These are phyloP conservation scores for Alligator mississippiensis DNA, from an alignment of 2,113 vertebrate species.

Conservation along the genomic window DNA sequence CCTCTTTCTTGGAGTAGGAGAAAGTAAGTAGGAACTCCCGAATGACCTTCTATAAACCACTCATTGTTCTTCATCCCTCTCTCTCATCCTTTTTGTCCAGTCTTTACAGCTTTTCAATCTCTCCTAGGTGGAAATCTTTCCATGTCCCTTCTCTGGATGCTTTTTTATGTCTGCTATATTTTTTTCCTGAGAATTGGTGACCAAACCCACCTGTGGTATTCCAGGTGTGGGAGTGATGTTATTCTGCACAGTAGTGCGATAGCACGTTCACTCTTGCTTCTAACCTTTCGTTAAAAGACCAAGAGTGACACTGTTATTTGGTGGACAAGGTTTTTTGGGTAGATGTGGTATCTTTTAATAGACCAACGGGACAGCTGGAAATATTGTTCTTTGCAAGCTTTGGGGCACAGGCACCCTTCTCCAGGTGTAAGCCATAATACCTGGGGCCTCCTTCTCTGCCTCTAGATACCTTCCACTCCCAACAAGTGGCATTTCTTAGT, in stretches of 20 bases:
- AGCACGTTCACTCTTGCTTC: slow-evolving; percentile 37
- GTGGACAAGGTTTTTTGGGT: background rate
- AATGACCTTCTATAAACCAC: background rate
- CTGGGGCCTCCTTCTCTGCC: background rate
- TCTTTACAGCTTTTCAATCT: background rate
- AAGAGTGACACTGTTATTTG: slow-evolving; percentile 14
- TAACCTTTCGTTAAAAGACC: slow-evolving; percentile 26
- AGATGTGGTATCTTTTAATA: too few relatives aligned
- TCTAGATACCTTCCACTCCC: slow-evolving; percentile 50
- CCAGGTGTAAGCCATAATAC: too few relatives aligned
- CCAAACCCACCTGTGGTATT: background rate
- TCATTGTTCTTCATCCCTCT: slow-evolving; percentile 7
- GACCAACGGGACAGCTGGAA: too few relatives aligned
- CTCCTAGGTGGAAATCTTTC: background rate
- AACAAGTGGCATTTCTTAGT: slow-evolving; percentile 56
- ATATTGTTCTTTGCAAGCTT: too few relatives aligned
- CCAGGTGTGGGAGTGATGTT: background rate
- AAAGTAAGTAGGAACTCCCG: background rate
- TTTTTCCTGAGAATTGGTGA: slow-evolving; percentile 15
- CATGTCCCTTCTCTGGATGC: background rate
- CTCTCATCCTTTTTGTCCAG: background rate
- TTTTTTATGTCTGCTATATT: background rate
- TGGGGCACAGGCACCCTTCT: too few relatives aligned
- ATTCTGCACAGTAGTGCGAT: slow-evolving; percentile 26
- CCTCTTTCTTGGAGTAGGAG: background rate